Conservation (phyloP, 2,888 invertebrate genomes). For the Mesochorus sp. region DNA sequence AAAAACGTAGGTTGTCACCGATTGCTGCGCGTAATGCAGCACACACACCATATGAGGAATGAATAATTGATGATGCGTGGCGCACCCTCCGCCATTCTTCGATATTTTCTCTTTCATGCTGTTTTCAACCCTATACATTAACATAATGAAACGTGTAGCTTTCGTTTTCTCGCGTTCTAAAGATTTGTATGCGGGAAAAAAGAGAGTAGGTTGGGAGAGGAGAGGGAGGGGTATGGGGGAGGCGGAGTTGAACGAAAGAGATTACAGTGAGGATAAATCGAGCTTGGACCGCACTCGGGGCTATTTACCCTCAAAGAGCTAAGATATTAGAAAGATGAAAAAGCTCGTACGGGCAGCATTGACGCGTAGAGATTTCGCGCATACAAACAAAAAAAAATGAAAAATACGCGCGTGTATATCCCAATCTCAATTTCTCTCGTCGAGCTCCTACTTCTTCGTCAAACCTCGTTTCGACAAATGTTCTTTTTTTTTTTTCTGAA, state of each 20-base stretch:
- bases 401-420: conserved; percentile 6
- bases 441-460: too few species aligned
- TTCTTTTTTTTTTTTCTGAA: too few species aligned
- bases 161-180: too few species aligned
- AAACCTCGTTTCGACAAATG: too few species aligned
- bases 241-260: too few species aligned
- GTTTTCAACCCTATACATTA: conserved; percentile 51
- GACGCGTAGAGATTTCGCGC: too few species aligned
- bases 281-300: conserved; percentile 40
- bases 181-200: conserved; percentile 21
- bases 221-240: conserved; percentile 7
- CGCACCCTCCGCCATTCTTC: conserved; percentile 48
- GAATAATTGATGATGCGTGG: conserved; percentile 26
- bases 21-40: too few species aligned
- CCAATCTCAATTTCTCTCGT: too few species aligned
- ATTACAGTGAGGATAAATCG: conserved; percentile 54
- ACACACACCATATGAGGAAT: too few species aligned
- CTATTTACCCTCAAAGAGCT: conserved; percentile 49
- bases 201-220: neutral
- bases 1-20: too few species aligned
- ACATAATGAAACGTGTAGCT: conserved; percentile 60
- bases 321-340: neutral
- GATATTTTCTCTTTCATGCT: conserved; percentile 60
- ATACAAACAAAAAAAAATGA: neutral
- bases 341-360: too few species aligned